Evolutionary conservation across 2,113 vertebrate species (phyloP).

Genomic region (Brachypteracias leptosomus): DNA sequence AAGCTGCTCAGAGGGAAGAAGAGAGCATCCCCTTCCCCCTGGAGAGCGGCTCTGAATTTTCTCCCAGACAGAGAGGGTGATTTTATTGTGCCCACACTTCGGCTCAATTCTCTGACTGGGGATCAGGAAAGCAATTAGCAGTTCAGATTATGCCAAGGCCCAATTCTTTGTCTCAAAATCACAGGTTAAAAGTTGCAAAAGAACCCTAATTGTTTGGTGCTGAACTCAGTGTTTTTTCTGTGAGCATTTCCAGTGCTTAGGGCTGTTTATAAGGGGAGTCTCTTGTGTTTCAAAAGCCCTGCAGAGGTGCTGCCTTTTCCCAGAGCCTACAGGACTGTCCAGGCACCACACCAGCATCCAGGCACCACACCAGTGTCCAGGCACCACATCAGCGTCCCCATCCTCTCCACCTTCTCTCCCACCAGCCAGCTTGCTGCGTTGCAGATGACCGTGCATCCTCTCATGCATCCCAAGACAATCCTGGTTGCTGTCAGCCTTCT

Average conservation of each 20-base stretch:
- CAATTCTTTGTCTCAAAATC: conserved; percentile 54
- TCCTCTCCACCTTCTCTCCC: neutral
- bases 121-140: conserved; percentile 54
- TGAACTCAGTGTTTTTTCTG: neutral
- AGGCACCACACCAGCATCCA: neutral
- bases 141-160: conserved; percentile 46
- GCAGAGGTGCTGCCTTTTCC: neutral
- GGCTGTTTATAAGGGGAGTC: neutral
- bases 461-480: neutral
- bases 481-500: neutral
- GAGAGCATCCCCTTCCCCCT: neutral
- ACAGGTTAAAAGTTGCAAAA: conserved; percentile 41
- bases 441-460: neutral
- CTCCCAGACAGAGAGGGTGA: neutral
- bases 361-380: neutral
- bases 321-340: neutral
- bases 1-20: conserved; percentile 25
- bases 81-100: neutral
- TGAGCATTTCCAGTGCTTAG: neutral
- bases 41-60: neutral
- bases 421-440: neutral
- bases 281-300: neutral
- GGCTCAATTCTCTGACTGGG: neutral
- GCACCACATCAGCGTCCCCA: neutral
- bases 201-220: conserved; percentile 52